Base-by-base conservation (phyloP, 2,113 vertebrate species). In the Colius striatus region DNA sequence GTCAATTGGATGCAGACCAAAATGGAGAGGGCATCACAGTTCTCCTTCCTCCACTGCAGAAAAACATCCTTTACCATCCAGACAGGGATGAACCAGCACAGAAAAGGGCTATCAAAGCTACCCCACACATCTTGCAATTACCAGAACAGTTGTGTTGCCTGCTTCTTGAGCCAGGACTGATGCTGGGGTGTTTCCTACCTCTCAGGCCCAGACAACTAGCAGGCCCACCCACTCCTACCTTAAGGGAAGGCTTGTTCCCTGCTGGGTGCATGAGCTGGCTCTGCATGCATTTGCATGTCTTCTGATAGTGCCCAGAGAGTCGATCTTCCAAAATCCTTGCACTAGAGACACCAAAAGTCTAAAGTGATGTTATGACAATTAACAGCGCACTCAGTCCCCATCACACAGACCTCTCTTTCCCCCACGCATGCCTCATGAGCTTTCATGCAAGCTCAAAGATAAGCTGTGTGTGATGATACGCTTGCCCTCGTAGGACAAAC, bases 281-380 rank as follows among this genome's bases (percentile, higher is more conserved):
- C 72, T 90, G 11, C 93, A 12, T 86, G 94, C 87, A 51, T 96
- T 97, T 95, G 92, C 95, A 90, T 86, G 96, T 90, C 87, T 93
- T 83, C 85, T 73, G 79, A 93, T 90, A 95, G 90, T 27, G 6
- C 60, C 53, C 1, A 0, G 41, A 75, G 78, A 94, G 78, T 25
- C 9, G 1, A 50, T 90, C 50, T 73, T 82, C 82, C 87, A 85
- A 92, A 73, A 94, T 43, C 43, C 30, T 66, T 47, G 4, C 21
- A 6, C 32, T 38, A 7, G n/a, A 94, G 60, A 85, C n/a, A 32
- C n/a, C 0, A 0, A 23, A 34, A 80, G 38, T 17, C 63, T 36
- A 11, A 61, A 6, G 14, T 6, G 34, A 18, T 21, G 18, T 34
- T 89, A 19, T 6, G n/a, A 66, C 4, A 5, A 50, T 32, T 45